phyloP scores from a whole-genome alignment of 2,888 invertebrate genomes.

The Andrena minutula region DNA sequence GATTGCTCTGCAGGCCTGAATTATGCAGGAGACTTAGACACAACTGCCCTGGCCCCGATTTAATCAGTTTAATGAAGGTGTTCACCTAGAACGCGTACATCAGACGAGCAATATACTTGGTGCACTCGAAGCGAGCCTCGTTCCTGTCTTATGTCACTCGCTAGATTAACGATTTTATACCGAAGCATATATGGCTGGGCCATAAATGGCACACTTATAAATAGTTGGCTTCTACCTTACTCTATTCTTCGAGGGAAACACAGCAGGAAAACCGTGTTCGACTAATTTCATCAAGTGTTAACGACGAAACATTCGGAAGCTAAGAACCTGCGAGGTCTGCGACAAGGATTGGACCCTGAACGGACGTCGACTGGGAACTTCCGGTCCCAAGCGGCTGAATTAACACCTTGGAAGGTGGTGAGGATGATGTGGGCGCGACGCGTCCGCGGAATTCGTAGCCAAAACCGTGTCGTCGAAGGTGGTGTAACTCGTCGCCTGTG shows the following conservation, averaged over 20 bases:
- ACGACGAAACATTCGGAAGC: too few species aligned
- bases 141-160: conserved; percentile 43
- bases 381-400: conserved; percentile 7
- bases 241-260: too few species aligned
- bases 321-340: too few species aligned
- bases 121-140: conserved; percentile 31
- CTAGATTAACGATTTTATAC: conserved; percentile 46
- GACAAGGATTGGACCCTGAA: conserved; percentile 11
- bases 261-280: too few species aligned
- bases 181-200: conserved; percentile 1
- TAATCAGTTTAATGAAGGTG: conserved; percentile 53
- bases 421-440: conserved; percentile 4
- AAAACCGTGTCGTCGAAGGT: conserved; percentile 7
- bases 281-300: too few species aligned
- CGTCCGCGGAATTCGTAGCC: not conserved
- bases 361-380: not conserved
- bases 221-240: conserved; percentile 4
- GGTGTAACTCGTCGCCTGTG: not conserved
- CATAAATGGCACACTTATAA: conserved; percentile 50
- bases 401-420: conserved; percentile 37
- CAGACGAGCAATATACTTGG: conserved; percentile 36
- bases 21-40: conserved; percentile 35
- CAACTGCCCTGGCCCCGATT: conserved; percentile 33
- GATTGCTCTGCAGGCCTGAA: not conserved
- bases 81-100: conserved; percentile 43